phyloP scores from a whole-genome alignment of 2,888 invertebrate genomes.

The Athripsodes cinereus region DNA sequence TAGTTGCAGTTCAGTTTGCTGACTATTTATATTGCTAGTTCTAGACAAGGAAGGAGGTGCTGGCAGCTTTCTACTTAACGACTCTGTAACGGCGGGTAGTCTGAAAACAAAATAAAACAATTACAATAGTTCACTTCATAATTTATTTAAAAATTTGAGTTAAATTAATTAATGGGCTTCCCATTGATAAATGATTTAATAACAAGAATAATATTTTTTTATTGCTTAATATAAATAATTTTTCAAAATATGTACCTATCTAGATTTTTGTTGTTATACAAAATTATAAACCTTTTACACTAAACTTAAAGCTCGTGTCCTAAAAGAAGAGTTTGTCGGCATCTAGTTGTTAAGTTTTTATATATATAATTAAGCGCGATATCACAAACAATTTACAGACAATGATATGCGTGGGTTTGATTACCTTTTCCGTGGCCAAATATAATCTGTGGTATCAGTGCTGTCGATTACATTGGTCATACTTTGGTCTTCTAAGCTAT shows the following conservation, averaged over 20 bases:
- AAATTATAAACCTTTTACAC: too few species aligned
- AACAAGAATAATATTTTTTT: too few species aligned
- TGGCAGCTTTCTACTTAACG: conserved; percentile 22
- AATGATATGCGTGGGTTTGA: too few species aligned
- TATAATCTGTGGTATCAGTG: conserved; percentile 20
- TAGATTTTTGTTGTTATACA: too few species aligned
- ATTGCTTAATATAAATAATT: too few species aligned
- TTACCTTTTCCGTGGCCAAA: conserved; percentile 26
- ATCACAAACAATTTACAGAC: too few species aligned
- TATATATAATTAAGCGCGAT: too few species aligned
- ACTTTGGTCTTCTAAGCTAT: conserved; percentile 57
- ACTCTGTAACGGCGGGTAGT: conserved; percentile 24
- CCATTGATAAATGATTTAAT: too few species aligned
- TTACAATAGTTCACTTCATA: neutral
- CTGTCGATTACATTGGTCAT: conserved; percentile 30
- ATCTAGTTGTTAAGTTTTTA: too few species aligned
- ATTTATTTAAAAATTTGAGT: neutral
- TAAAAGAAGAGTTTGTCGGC: too few species aligned
- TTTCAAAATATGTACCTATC: too few species aligned
- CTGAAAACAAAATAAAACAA: conserved; percentile 16
- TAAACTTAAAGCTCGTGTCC: too few species aligned
- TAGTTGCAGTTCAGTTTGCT: conserved; percentile 11
- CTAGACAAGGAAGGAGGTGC: conserved; percentile 21
- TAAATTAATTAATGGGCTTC: neutral
- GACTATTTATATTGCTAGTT: conserved; percentile 5